Percentiles rank a stretch among this genome's conserved stretches.
These are phyloP conservation scores for Sciurus vulgaris DNA, from an alignment of 2,797 vertebrate genomes.

Conservation along the genomic window DNA sequence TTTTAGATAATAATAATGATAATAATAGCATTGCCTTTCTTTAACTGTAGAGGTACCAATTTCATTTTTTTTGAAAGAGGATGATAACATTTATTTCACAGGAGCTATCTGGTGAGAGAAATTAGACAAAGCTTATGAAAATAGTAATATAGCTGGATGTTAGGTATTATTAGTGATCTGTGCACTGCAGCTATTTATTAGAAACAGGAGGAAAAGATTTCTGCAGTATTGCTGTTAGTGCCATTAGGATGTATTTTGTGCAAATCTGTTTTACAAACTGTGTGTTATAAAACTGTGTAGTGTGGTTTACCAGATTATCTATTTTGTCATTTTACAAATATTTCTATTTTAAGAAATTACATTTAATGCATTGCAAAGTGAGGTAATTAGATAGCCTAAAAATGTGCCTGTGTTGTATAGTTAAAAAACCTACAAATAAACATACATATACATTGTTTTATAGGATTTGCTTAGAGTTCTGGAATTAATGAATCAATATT, in stretches of 20 bases:
- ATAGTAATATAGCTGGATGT: slow-evolving; percentile 35
- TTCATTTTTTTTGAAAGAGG: slow-evolving; percentile 21
- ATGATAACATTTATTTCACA: slow-evolving; percentile 56
- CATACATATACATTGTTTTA: slow-evolving; percentile 36
- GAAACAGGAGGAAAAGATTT: slow-evolving; percentile 56
- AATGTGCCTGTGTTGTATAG: slow-evolving; percentile 9
- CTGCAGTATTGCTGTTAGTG: background rate
- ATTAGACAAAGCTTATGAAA: slow-evolving; percentile 60
- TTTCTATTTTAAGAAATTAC: slow-evolving; percentile 63
- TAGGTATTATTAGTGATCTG: slow-evolving; percentile 31
- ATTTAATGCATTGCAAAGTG: slow-evolving; percentile 63
- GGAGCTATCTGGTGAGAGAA: slow-evolving; percentile 27
- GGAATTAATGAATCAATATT: slow-evolving; percentile 70
- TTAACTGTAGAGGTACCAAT: slow-evolving; percentile 22
- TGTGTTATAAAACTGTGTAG: background rate
- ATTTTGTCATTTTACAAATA: slow-evolving; percentile 57
- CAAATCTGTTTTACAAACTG: background rate
- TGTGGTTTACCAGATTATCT: slow-evolving; percentile 42
- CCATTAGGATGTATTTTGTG: slow-evolving; percentile 24
- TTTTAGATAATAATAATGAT: slow-evolving; percentile 53
- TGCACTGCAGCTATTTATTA: slow-evolving; percentile 13
- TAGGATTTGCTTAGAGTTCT: slow-evolving; percentile 62
- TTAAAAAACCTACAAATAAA: background rate
- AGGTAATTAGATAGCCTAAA: slow-evolving; percentile 66
- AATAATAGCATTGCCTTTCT: background rate